A percentile compares a stretch with the other conserved stretches of the same genome.
phyloP scores from a whole-genome alignment of 2,113 vertebrate species.

The Gambusia affinis region DNA sequence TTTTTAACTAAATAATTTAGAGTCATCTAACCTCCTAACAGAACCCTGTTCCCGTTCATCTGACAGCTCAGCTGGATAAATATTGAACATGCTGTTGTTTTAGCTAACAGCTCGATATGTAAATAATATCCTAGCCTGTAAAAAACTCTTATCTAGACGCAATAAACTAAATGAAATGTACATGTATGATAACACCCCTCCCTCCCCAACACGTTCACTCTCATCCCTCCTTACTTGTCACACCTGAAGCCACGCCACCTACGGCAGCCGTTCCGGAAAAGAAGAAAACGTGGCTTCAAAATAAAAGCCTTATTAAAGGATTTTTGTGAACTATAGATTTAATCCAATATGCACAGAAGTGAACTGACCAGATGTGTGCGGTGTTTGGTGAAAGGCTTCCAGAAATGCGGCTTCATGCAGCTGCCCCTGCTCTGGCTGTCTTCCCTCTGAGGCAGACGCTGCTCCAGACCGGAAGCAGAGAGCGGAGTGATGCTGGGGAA shows the following conservation, averaged over 20 bases:
- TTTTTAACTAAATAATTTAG: no score
- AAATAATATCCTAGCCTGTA: background rate
- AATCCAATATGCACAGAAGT: background rate
- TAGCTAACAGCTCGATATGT: no score
- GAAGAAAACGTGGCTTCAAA: conserved; percentile 10
- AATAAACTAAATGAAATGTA: background rate
- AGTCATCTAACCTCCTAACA: background rate
- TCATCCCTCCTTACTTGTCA: background rate
- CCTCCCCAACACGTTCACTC: no score
- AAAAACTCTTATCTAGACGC: background rate
- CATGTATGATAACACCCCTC: no score
- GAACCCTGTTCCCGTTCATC: background rate
- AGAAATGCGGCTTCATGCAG: no score
- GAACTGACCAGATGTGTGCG: no score
- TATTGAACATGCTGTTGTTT: no score
- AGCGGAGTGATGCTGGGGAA: background rate
- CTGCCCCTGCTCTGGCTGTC: no score
- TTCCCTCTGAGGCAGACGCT: background rate
- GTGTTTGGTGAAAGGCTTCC: no score
- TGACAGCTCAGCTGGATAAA: background rate
- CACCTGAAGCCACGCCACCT: background rate
- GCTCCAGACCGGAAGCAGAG: background rate
- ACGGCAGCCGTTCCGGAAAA: no score
- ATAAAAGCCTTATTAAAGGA: background rate
- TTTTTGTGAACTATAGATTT: background rate